phyloP scores from a whole-genome alignment of 2,888 invertebrate genomes.

The Odontothrips loti region DNA sequence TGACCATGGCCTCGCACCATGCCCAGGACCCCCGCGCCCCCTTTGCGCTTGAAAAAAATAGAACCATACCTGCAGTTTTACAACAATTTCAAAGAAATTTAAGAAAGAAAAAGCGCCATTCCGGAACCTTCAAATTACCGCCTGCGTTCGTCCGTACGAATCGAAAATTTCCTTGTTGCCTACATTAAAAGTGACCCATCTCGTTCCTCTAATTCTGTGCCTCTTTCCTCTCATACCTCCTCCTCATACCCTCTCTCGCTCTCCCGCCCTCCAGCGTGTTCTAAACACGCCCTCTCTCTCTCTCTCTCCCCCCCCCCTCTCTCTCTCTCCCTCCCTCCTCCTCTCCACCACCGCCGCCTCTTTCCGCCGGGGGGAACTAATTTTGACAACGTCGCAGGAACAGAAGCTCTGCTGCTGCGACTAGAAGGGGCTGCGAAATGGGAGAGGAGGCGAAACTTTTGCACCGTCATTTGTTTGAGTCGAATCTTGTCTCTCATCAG shows the following conservation, averaged over 20 bases:
- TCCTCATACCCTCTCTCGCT: neutral
- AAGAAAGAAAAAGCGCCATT: too few relatives aligned
- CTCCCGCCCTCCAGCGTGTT: neutral
- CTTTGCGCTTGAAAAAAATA: too few relatives aligned
- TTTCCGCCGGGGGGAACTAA: neutral
- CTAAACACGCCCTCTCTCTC: neutral
- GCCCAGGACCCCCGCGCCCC: neutral
- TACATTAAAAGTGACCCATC: neutral
- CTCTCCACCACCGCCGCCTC: neutral
- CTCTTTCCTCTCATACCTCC: neutral
- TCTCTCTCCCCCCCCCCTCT: neutral
- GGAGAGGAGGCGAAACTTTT: conserved; percentile 3
- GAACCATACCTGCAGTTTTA: too few relatives aligned
- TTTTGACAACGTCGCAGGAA: conserved; percentile 6
- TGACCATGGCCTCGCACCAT: neutral
- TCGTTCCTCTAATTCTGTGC: neutral
- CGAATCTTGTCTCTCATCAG: conserved; percentile 26
- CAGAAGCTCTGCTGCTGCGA: neutral
- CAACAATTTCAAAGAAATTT: too few relatives aligned
- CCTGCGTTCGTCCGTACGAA: too few relatives aligned
- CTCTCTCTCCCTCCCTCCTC: conserved; percentile 17
- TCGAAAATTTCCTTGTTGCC: too few relatives aligned
- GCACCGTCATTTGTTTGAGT: conserved; percentile 24
- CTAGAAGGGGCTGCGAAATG: neutral
- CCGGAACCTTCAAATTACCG: too few relatives aligned